Base-by-base conservation (phyloP, 2,888 invertebrate species). In the Smittia aterrima region DNA sequence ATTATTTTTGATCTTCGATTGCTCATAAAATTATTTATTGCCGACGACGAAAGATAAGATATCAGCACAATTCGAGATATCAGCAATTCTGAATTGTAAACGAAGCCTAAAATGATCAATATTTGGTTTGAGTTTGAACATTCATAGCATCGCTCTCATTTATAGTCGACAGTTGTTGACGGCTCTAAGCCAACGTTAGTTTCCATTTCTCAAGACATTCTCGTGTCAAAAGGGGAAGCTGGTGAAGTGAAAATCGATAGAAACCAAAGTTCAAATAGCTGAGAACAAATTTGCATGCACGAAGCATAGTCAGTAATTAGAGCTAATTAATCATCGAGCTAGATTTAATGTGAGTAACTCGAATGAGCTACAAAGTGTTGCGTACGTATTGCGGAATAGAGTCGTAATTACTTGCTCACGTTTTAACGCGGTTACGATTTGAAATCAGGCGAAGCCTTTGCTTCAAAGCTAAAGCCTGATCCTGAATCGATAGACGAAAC, bases 321-420 rank as follows among this genome's bases (percentile, higher is more conserved):
- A 47, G 16, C 47, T 47, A 47, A 47, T 47, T 47, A 47, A 47
- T 47, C 47, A 47, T 47, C 16, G 47, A 13, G 47, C 47, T 47
- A 47, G 47, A 47, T 13, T n/a, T 47, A 47, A 47, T 47, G 47
- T 47, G 47, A 47, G 47, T 47, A 47, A 47, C n/a, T 47, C 11
- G 47, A n/a, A 16, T n/a, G 47, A 6, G 47, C 16, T 47, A 6
- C 4, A 32, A 32, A 3, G n/a, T n/a, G n/a, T 38, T 11, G 38
- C 4, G 38, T 38, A 38, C 11, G 47, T 13, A 16, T 13, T 47
- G 47, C 47, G n/a, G 47, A 47, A 47, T 47, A 32, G 32, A 32
- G 32, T 9, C 32, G 32, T 32, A 47, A 47, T 47, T 47, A 47
- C n/a, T 47, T 16, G 47, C n/a, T 47, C 47, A 47, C 47, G 16